Percentiles rank a stretch among this genome's conserved stretches.
Conservation (phyloP, 2,888 invertebrate species). For the Cephus rjabovi region DNA sequence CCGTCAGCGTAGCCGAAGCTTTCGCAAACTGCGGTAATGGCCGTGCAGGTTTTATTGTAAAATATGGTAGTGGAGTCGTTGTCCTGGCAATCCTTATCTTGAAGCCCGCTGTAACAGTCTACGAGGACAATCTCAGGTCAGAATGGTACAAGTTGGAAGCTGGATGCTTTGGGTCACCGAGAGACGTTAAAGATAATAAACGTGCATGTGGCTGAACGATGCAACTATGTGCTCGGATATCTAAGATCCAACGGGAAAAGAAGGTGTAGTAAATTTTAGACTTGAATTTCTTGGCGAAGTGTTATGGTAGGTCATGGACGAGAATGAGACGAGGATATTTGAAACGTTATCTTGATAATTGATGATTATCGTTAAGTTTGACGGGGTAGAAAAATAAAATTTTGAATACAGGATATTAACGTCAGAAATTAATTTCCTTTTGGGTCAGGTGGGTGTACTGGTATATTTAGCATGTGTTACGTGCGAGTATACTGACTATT, state of each 20-base stretch:
- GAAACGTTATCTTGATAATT: neutral
- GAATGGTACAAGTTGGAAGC: neutral
- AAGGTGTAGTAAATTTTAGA: neutral
- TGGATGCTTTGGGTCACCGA: neutral
- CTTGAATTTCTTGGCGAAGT: neutral
- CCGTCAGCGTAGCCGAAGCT: slow-evolving; percentile 60
- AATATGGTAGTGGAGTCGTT: slow-evolving; percentile 68
- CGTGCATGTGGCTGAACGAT: neutral
- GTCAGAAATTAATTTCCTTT: neutral
- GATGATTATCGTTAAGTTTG: neutral
- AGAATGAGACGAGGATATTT: neutral
- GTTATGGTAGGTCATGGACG: neutral
- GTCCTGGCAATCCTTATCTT: slow-evolving; percentile 69
- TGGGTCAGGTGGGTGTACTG: too few species aligned
- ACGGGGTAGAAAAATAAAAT: neutral
- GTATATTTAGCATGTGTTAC: neutral
- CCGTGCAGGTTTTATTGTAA: slow-evolving; percentile 69
- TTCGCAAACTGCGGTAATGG: slow-evolving; percentile 69
- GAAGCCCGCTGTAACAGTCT: slow-evolving; percentile 77
- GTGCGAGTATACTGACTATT: slow-evolving; percentile 67
- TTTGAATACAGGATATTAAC: neutral
- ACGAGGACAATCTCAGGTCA: slow-evolving; percentile 29
- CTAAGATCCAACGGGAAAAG: neutral
- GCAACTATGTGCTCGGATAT: neutral
- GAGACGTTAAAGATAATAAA: neutral